Evolutionary conservation across 2,797 vertebrate species (phyloP).

Genomic region (Sparus aurata): DNA sequence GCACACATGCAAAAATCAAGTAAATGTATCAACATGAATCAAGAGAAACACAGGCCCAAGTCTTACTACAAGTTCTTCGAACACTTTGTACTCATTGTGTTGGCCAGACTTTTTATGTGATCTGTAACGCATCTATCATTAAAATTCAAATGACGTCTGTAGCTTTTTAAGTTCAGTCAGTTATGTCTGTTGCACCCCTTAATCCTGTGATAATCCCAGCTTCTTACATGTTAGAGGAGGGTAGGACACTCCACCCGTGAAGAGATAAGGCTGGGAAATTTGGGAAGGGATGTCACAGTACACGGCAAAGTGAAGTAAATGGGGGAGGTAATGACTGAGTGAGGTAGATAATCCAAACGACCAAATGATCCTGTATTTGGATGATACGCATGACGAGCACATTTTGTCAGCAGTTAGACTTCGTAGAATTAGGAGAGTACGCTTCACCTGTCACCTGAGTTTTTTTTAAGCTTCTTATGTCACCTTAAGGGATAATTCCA

Average conservation of each 20-base stretch:
- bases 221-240: conserved; percentile 69
- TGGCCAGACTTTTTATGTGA: conserved; percentile 19
- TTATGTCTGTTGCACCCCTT: conserved; percentile 43
- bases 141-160: conserved; percentile 43
- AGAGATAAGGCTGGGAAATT: conserved; percentile 51
- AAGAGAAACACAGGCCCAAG: conserved; percentile 4
- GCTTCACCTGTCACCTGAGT: conserved; percentile 55
- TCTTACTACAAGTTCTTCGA: conserved; percentile 5
- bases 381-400: conserved; percentile 46
- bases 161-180: conserved; percentile 35
- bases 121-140: conserved; percentile 8
- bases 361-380: conserved; percentile 55
- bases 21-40: conserved; percentile 8
- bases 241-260: conserved; percentile 38
- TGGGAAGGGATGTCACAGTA: conserved; percentile 35
- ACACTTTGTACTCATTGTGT: not conserved
- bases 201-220: conserved; percentile 80
- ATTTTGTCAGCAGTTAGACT: conserved; percentile 29
- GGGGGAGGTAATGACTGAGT: conserved; percentile 33
- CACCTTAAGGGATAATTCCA: conserved; percentile 23
- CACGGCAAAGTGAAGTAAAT: conserved; percentile 27
- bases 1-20: conserved; percentile 14
- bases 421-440: conserved; percentile 11
- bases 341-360: conserved; percentile 56
- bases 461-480: conserved; percentile 43